These are phyloP conservation scores for Strigops habroptila DNA, from an alignment of 2,113 vertebrate species.

Conservation along the genomic window DNA sequence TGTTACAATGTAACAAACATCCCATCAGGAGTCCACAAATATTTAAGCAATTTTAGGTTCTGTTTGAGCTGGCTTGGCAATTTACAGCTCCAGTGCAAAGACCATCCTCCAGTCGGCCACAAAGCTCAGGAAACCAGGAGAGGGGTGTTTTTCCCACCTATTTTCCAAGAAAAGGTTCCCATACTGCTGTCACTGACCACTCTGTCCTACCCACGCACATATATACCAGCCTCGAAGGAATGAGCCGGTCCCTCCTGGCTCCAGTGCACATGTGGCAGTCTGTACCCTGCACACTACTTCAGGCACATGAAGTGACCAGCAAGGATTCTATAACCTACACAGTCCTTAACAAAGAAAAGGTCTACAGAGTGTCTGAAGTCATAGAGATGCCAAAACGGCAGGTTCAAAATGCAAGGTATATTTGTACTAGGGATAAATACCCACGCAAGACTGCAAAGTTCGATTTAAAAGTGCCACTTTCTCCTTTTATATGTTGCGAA, in stretches of 20 bases:
- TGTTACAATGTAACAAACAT: neutral
- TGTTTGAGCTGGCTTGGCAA: neutral
- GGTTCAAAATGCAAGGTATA: neutral
- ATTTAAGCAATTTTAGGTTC: neutral
- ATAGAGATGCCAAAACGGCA: neutral
- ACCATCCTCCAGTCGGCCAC: neutral
- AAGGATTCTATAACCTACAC: neutral
- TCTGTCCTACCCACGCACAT: accelerated
- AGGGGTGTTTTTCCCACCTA: neutral
- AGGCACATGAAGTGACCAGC: neutral
- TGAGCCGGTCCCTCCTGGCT: accelerated
- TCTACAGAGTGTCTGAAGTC: neutral
- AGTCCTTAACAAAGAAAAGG: neutral
- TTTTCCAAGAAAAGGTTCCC: neutral
- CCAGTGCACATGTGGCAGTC: accelerated
- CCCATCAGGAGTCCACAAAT: neutral
- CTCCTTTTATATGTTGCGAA: neutral
- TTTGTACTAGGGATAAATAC: neutral
- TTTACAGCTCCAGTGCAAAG: neutral
- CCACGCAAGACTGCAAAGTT: neutral
- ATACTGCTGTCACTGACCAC: neutral
- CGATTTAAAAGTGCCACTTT: neutral
- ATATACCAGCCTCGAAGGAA: neutral
- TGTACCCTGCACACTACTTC: accelerated
- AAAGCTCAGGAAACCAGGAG: neutral